Conservation (phyloP, 2,888 invertebrate species). For the Drosophila niveifrons region DNA sequence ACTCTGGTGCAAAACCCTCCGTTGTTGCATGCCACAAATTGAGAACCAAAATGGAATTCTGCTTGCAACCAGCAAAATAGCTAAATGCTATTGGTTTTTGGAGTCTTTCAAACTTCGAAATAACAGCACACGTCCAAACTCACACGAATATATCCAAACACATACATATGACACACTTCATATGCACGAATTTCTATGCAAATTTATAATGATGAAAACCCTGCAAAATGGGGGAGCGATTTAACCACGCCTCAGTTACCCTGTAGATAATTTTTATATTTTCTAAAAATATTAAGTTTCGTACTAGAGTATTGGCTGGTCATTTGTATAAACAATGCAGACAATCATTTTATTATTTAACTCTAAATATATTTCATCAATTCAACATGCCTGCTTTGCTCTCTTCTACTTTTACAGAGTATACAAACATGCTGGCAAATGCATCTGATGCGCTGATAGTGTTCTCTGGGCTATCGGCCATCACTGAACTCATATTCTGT, state of each 20-base stretch:
- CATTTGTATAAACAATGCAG: too few species aligned
- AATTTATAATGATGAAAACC: conserved; percentile 40
- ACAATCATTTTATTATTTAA: too few species aligned
- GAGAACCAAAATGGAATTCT: not conserved
- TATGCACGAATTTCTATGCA: conserved; percentile 40
- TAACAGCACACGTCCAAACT: not conserved
- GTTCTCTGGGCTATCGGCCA: not conserved
- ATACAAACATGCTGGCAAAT: conserved; percentile 23
- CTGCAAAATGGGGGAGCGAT: not conserved
- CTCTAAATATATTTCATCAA: too few species aligned
- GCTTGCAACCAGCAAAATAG: conserved; percentile 2
- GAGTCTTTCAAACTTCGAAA: conserved; percentile 5
- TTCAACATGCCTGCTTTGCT: not conserved
- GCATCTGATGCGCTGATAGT: conserved; percentile 10
- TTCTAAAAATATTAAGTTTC: too few species aligned
- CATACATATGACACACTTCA: not conserved
- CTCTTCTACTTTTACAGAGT: not conserved
- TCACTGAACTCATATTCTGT: not conserved
- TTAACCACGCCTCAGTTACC: not conserved
- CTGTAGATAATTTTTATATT: not conserved
- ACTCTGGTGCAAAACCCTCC: not conserved
- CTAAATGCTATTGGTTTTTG: conserved; percentile 31
- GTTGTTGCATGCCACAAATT: not conserved
- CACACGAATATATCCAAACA: not conserved
- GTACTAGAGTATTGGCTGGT: too few species aligned